Evolutionary conservation across 1,140 invertebrate genomes (phyloP).

Genomic region (Trinorchestia longiramus): DNA sequence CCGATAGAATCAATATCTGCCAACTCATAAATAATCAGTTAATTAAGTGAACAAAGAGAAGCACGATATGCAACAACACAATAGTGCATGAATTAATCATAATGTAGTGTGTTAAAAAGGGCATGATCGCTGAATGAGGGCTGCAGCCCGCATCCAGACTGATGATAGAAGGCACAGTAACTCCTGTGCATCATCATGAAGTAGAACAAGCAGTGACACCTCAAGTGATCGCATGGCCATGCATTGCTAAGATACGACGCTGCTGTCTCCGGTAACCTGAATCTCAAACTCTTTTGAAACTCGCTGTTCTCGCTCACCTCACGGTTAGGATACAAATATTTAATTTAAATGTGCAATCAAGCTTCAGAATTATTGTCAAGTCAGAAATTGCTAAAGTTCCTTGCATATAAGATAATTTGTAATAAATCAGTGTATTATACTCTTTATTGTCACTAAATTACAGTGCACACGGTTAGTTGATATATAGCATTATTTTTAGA

Average conservation of each 20-base stretch:
- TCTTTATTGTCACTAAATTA: no score
- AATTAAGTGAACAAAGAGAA: background rate
- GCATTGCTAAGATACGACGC: background rate
- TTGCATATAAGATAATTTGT: no score
- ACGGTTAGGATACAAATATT: no score
- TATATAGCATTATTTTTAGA: no score
- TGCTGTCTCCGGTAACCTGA: background rate
- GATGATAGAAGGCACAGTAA: background rate
- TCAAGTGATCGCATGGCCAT: background rate
- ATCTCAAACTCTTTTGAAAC: background rate
- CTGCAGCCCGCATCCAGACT: background rate
- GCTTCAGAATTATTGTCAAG: no score
- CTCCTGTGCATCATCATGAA: background rate
- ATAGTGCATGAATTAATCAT: background rate
- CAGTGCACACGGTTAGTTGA: no score
- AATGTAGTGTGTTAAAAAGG: background rate
- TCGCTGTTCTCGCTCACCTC: no score
- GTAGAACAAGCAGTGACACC: no score
- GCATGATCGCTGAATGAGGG: background rate
- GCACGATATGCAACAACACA: background rate
- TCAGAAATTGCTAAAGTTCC: no score
- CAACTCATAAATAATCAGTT: background rate
- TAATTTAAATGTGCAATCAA: no score
- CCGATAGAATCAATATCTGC: background rate
- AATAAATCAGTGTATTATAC: no score